phyloP scores from a whole-genome alignment of 2,797 vertebrate genomes.

The Clarias fuscus region DNA sequence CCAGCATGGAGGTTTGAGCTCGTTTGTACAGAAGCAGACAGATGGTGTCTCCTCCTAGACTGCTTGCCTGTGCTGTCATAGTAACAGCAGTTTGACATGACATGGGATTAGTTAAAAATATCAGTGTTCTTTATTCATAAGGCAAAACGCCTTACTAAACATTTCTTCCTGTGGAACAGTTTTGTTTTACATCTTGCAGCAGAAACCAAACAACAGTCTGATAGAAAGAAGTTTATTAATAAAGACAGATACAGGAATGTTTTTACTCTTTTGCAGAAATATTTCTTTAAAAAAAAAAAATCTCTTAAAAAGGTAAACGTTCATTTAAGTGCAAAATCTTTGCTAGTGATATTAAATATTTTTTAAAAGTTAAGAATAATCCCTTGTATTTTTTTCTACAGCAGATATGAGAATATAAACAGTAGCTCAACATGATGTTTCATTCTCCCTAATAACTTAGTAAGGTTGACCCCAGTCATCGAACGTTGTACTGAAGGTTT shows the following conservation, averaged over 20 bases:
- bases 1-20: neutral
- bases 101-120: neutral
- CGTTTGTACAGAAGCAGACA: neutral
- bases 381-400: slow-evolving; percentile 77
- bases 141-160: neutral
- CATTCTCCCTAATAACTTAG: slow-evolving; percentile 66
- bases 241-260: slow-evolving; percentile 74
- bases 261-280: slow-evolving; percentile 68
- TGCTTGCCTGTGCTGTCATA: too few relatives aligned
- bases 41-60: neutral
- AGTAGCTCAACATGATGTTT: slow-evolving; percentile 68
- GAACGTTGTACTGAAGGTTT: slow-evolving; percentile 34
- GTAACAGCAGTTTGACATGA: neutral
- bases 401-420: slow-evolving; percentile 71
- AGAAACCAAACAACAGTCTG: slow-evolving; percentile 29
- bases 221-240: slow-evolving; percentile 76
- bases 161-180: neutral
- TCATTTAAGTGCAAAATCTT: slow-evolving; percentile 83
- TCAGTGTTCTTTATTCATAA: neutral
- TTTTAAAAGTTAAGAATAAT: slow-evolving; percentile 59
- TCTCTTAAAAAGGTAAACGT: slow-evolving; percentile 72
- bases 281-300: slow-evolving; percentile 63
- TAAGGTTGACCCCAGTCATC: slow-evolving; percentile 31
- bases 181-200: neutral
- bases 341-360: slow-evolving; percentile 72